These are phyloP conservation scores for Ditylenchus dipsaci DNA, from an alignment of 1,140 invertebrate genomes.

Conservation along the genomic window DNA sequence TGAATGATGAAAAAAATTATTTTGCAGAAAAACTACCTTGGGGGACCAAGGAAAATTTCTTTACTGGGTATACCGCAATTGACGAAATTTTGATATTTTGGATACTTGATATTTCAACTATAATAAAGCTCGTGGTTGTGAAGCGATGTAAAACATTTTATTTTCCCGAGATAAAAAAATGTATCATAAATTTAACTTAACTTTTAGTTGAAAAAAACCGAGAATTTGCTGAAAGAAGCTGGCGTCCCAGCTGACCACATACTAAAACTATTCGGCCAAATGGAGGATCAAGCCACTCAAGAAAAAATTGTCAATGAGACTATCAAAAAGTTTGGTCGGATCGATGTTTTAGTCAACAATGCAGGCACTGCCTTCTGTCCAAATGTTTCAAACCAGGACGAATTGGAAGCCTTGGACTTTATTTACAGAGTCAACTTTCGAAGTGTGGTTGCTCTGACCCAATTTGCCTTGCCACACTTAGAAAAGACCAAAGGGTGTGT, in stretches of 20 bases:
- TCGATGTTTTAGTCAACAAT: conserved; percentile 35
- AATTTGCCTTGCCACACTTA: conserved; percentile 20
- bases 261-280: conserved; percentile 18
- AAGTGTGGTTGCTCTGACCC: conserved; percentile 6
- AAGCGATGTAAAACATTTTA: too few relatives aligned
- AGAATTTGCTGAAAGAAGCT: neutral
- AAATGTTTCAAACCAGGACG: conserved; percentile 8
- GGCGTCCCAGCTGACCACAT: neutral
- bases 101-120: too few relatives aligned
- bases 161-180: too few relatives aligned
- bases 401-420: conserved; percentile 28
- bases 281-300: conserved; percentile 20
- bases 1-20: too few relatives aligned
- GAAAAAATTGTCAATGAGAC: conserved; percentile 23
- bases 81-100: too few relatives aligned
- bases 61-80: too few relatives aligned
- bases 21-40: too few relatives aligned
- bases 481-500: conserved; percentile 22
- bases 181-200: too few relatives aligned
- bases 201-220: neutral
- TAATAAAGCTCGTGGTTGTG: too few relatives aligned
- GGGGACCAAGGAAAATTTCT: too few relatives aligned
- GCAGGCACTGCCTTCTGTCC: conserved; percentile 5
- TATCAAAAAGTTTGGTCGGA: conserved; percentile 27
- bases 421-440: conserved; percentile 25